A percentile compares a stretch with the other conserved stretches of the same genome.
phyloP scores from a whole-genome alignment of 2,797 vertebrate species.

The Sphenodon punctatus region DNA sequence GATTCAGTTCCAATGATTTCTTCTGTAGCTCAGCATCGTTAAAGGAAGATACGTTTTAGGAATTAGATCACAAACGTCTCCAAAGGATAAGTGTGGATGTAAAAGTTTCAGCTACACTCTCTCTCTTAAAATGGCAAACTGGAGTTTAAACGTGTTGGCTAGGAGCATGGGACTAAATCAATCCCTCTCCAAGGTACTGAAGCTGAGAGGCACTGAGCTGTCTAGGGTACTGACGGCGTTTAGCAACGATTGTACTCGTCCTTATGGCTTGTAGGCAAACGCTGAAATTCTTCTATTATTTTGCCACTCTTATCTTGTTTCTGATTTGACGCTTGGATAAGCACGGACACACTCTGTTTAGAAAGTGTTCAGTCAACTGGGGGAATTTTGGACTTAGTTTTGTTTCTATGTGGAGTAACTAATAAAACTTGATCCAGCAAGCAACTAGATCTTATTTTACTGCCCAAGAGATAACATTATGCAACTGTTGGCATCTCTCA shows the following conservation, averaged over 20 bases:
- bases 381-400: neutral
- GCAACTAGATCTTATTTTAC: neutral
- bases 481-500: neutral
- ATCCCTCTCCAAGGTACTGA: constrained; percentile 66
- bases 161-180: neutral
- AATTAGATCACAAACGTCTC: neutral
- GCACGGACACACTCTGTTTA: neutral
- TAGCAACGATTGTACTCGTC: neutral
- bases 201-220: neutral
- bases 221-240: constrained; percentile 46
- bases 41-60: neutral
- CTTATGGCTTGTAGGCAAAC: neutral
- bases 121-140: neutral
- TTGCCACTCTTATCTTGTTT: neutral
- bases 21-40: neutral
- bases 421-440: neutral
- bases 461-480: neutral
- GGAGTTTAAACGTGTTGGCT: neutral
- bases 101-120: no score
- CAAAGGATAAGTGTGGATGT: no score
- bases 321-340: neutral
- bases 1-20: no score
- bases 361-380: neutral
- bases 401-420: rapidly evolving
- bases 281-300: neutral